Evolutionary conservation across 2,113 vertebrate species (phyloP).

Genomic region (Macroglossus sobrinus): DNA sequence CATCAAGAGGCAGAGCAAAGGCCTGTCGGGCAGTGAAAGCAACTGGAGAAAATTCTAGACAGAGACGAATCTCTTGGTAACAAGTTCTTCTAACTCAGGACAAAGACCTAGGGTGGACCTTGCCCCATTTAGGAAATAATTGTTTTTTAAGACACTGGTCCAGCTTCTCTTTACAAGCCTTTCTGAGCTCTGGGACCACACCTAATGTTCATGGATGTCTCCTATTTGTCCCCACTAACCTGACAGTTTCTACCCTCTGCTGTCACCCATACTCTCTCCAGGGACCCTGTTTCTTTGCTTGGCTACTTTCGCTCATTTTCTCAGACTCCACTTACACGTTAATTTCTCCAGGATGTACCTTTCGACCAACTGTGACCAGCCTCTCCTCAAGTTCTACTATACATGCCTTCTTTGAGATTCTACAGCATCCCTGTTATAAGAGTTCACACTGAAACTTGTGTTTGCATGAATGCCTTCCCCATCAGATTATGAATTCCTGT

Average conservation of each 20-base stretch:
- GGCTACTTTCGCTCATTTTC: not conserved
- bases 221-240: not conserved
- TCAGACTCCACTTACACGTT: not conserved
- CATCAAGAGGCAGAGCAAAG: not conserved
- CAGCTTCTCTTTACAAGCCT: not conserved
- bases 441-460: not conserved
- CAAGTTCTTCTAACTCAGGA: not conserved
- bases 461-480: not conserved
- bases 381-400: not conserved
- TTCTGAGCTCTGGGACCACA: not conserved
- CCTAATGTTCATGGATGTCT: not conserved
- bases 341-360: not conserved
- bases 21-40: not conserved
- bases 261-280: not conserved
- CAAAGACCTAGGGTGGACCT: not conserved
- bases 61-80: not conserved
- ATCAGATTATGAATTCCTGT: not conserved
- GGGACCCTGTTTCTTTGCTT: not conserved
- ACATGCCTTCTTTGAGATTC: not conserved
- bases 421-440: not conserved
- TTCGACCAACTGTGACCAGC: not conserved
- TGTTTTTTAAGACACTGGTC: not conserved
- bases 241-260: not conserved
- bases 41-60: not conserved
- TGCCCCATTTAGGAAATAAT: not conserved